These are phyloP conservation scores for Drosophila sturtevanti DNA, from an alignment of 1,140 invertebrate genomes.

Conservation along the genomic window DNA sequence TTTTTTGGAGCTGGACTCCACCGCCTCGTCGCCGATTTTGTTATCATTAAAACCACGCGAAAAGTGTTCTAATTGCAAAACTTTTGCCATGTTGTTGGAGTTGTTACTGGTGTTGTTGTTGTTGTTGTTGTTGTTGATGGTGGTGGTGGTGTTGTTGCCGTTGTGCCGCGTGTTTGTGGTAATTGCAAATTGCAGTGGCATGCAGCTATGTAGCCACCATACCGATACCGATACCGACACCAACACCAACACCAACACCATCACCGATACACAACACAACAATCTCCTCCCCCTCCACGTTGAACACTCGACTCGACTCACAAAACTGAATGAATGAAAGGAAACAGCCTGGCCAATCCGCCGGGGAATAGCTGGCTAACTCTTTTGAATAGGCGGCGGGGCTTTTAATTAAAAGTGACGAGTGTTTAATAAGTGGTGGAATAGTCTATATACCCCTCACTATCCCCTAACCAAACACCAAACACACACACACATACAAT, in stretches of 20 bases:
- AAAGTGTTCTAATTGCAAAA: conserved; percentile 80
- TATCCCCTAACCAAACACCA: not conserved
- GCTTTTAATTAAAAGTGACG: conserved; percentile 82
- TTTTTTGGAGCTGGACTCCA: conserved; percentile 10
- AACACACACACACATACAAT: not conserved
- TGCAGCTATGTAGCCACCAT: conserved; percentile 47
- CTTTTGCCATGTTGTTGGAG: conserved; percentile 58
- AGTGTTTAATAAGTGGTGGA: conserved; percentile 75
- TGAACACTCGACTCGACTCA: too few relatives aligned
- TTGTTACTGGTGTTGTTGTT: not conserved
- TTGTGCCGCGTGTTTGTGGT: conserved; percentile 69
- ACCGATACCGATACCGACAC: not conserved
- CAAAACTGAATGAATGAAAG: not conserved
- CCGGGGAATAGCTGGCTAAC: conserved; percentile 9
- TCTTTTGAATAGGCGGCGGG: conserved; percentile 39
- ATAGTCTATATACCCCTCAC: conserved; percentile 29
- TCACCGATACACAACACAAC: not conserved
- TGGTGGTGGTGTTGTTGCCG: conserved; percentile 7
- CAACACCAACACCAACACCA: not conserved
- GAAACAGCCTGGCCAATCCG: conserved; percentile 36
- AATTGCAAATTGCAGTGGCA: conserved; percentile 79
- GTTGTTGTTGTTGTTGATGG: too few relatives aligned
- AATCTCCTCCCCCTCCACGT: not conserved
- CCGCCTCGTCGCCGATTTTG: conserved; percentile 14
- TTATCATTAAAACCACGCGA: conserved; percentile 75